Percentiles rank a stretch among this genome's conserved stretches.
phyloP scores from a whole-genome alignment of 2,113 vertebrate species.

The Prochilodus magdalenae region DNA sequence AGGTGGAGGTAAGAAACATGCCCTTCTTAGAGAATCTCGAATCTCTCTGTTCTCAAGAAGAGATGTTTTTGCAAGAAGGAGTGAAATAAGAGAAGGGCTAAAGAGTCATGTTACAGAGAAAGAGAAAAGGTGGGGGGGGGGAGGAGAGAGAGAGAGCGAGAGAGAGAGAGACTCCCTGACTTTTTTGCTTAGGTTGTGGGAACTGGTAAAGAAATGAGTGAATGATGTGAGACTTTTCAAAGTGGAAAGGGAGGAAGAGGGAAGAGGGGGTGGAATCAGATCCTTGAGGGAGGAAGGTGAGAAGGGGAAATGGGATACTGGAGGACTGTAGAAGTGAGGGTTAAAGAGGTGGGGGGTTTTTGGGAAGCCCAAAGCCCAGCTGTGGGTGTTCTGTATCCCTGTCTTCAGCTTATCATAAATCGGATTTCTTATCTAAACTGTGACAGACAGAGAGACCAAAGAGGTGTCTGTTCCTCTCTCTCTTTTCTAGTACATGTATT shows the following conservation, averaged over 20 bases:
- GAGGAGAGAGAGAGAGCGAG: slow-evolving; percentile 57
- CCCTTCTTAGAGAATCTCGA: slow-evolving; percentile 14
- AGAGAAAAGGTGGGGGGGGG: slow-evolving; percentile 58
- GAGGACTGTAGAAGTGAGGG: slow-evolving; percentile 56
- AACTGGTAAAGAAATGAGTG: slow-evolving; percentile 37
- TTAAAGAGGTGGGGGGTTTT: slow-evolving; percentile 83
- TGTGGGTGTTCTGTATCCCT: slow-evolving; percentile 94
- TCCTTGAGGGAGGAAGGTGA: slow-evolving; percentile 67
- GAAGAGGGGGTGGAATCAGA: slow-evolving; percentile 29
- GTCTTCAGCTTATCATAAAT: slow-evolving; percentile 90
- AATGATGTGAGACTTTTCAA: slow-evolving; percentile 40
- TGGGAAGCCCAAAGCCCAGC: slow-evolving; percentile 96
- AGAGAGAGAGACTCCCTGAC: slow-evolving; percentile 44
- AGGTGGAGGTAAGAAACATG: slow-evolving; percentile 32
- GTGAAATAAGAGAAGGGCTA: slow-evolving; percentile 47
- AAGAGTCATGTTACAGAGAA: slow-evolving; percentile 72
- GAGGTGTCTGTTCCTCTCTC: slow-evolving; percentile 63
- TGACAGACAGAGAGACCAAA: slow-evolving; percentile 66
- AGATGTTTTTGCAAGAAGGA: slow-evolving; percentile 42
- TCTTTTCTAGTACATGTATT: too few species aligned
- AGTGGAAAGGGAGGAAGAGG: slow-evolving; percentile 35
- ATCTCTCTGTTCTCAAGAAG: slow-evolving; percentile 33
- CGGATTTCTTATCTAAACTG: slow-evolving; percentile 83
- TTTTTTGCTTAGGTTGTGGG: slow-evolving; percentile 49
- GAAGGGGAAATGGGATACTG: slow-evolving; percentile 44